A percentile compares a stretch with the other conserved stretches of the same genome.
Evolutionary conservation across 2,888 invertebrate genomes (phyloP).

Genomic region (Antitype chi): DNA sequence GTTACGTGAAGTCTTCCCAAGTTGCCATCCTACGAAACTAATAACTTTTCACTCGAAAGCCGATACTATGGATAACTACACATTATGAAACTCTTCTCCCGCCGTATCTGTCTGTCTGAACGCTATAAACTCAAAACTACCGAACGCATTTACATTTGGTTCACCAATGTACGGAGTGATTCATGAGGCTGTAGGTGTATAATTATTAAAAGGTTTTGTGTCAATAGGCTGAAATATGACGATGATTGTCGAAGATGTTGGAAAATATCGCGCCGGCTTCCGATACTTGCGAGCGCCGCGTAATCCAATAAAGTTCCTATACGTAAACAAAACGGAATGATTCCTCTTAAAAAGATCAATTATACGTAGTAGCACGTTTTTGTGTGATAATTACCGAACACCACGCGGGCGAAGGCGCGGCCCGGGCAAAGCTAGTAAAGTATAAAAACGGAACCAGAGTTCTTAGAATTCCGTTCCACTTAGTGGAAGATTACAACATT

Average conservation of each 20-base stretch:
- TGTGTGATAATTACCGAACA: not conserved
- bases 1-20: not conserved
- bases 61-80: not conserved
- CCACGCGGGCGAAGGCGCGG: too few relatives aligned
- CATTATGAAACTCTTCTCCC: not conserved
- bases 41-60: constrained; percentile 13
- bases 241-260: not conserved
- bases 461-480: not conserved
- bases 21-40: constrained; percentile 1
- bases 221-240: not conserved
- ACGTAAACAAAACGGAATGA: not conserved
- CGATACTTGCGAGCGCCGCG: not conserved
- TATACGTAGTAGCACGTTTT: not conserved
- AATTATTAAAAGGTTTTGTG: not conserved
- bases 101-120: not conserved
- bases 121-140: not conserved
- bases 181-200: not conserved
- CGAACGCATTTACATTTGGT: not conserved
- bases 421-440: not conserved
- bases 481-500: not conserved
- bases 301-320: not conserved
- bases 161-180: not conserved
- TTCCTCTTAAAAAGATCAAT: not conserved
- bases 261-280: not conserved
- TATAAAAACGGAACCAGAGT: constrained; percentile 6